Evolutionary conservation across 2,888 invertebrate species (phyloP), one percentile per base, ranked within the genome.

Genomic region (Trichacis sp.): DNA sequence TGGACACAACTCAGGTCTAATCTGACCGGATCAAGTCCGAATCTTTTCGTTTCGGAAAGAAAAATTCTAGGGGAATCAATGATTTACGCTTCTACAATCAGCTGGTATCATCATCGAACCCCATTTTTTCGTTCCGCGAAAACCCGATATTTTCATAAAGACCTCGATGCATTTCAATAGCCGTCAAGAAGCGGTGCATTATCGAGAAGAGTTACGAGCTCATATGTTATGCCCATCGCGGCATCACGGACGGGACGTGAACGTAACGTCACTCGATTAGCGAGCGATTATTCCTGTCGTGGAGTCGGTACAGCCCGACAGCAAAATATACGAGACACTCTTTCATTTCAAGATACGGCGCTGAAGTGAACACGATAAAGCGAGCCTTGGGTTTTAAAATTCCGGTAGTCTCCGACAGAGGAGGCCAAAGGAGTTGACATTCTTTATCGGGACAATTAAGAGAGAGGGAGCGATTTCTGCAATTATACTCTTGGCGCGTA

Each of bases 221-320:
- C 48, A 17, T 36, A 36, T 12, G n/a, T 42, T 42, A 42, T n/a
- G 29, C 12, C 48, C 29, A 17, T 24, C 48, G 33, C 30, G 48
- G 33, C 24, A 8, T 42, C 49, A 19, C 33, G 43, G 33, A 50
- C 50, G 20, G 12, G 33, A 33, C 42, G 43, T 55, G 53, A 62
- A 61, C 51, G 55, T 45, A 58, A 56, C 47, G 8, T 24, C 65
- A 75, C 69, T 71, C 77, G 78, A 80, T 80, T 80, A 79, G 75
- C 77, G 70, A 71, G 71, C 79, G 79, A 80, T 80, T 78, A 79
- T 75, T 73, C 71, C 74, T 76, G 77, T 78, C 79, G 72, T 67
- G 54, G 77, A 70, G 60, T 56, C 72, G 76, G 77, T 78, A 75
- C 76, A 72, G 76, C 71, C 51, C 55, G 60, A 46, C 57, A 70